Evolutionary conservation across 2,113 vertebrate species (phyloP), one percentile per base, ranked within the genome.

Genomic region (Perca schrenkii): DNA sequence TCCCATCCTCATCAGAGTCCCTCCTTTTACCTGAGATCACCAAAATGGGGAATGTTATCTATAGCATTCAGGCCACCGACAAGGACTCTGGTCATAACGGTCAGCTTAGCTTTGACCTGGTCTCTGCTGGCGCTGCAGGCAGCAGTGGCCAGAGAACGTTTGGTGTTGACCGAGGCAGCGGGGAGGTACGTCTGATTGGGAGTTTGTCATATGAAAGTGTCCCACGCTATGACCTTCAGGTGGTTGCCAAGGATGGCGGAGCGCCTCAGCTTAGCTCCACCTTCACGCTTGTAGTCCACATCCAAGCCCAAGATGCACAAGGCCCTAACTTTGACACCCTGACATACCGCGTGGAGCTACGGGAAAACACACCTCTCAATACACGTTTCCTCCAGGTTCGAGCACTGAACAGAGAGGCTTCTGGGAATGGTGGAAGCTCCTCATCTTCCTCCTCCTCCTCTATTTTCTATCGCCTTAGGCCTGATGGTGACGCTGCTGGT

Each of bases 351-450:
- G 97, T 99, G 78, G 98, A 99, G 88, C 94, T 99, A n/a, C 94
- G 95, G 56, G 98, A 97, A 49, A 96, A 97, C 3, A 94, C 96
- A 0, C 91, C 95, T 0, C 94, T 97, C 47, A 96, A 96, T 90
- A 98, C 96, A 0, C 97, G 94, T 25, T 96, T 99, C 92, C 94
- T 99, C 6, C 98, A 99, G 86, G 97, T 99, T 19, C 96, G 97
- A 46, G 98, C 98, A 0, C 94, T 97, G 71, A 96, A 96, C 6
- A 95, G 89, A 0, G 97, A 97, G 2, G 80, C 88, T 8, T 87
- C 90, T 22, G 92, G 90, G 68, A 93, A 92, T 4, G 93, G 93
- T 1, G 92, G 92, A 12, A 90, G 84, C 63, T 77, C 93, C 0
- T 88, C 88, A 0, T 87, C 71, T 0, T 84, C 70, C 0, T 83